Conservation (phyloP, 92 coral and sea anemone genomes). For the Paragorgia papillata region DNA sequence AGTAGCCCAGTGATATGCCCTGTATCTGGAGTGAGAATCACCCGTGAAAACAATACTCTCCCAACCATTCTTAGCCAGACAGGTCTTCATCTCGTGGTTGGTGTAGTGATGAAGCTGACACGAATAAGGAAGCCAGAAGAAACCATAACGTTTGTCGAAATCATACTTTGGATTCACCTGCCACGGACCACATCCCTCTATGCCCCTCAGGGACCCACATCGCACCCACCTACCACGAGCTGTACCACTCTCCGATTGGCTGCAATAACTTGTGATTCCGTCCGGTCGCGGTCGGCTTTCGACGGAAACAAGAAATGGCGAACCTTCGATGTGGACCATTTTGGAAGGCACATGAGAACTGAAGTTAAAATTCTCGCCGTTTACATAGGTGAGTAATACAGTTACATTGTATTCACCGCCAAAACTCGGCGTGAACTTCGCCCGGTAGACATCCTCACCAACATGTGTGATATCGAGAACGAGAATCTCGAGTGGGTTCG, state of each 20-base stretch:
- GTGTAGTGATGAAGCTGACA: constrained; percentile 95
- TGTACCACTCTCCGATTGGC: constrained; percentile 87
- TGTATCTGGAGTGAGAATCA: constrained; percentile 98
- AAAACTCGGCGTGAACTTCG: constrained; percentile 68
- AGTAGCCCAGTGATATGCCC: constrained; percentile 98
- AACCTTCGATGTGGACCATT: constrained; percentile 73
- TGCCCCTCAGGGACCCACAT: constrained; percentile 85
- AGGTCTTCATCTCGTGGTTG: constrained; percentile 85
- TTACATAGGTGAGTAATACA: constrained; percentile 75
- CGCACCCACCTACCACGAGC: constrained; percentile 95
- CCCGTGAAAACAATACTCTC: constrained; percentile 91
- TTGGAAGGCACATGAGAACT: constrained; percentile 66
- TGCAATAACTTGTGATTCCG: constrained; percentile 80
- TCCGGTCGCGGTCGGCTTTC: constrained; percentile 62
- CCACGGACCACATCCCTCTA: constrained; percentile 87
- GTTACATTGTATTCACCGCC: constrained; percentile 77
- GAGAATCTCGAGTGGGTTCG: neutral
- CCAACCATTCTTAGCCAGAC: constrained; percentile 91
- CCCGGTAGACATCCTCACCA: constrained; percentile 76
- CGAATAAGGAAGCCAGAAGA: constrained; percentile 87
- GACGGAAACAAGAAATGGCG: constrained; percentile 81
- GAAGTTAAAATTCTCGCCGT: constrained; percentile 73
- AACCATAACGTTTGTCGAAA: constrained; percentile 91
- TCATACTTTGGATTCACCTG: constrained; percentile 75
- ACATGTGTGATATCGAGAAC: constrained; percentile 49